Conservation (phyloP, 2,797 vertebrate genomes). For the Sciaenops ocellatus region DNA sequence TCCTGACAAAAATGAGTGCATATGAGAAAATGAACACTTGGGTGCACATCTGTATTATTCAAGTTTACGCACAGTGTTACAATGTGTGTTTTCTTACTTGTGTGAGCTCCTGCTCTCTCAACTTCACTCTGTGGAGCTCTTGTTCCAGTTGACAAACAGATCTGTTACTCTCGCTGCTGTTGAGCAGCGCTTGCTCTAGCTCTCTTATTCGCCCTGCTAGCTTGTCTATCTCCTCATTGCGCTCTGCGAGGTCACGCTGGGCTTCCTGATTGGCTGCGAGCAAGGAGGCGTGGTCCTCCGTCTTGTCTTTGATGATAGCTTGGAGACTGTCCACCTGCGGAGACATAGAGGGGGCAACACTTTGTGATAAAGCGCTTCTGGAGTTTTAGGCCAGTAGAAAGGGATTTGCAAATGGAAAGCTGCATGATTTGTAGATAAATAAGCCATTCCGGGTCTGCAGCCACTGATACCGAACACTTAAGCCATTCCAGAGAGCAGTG, state of each 20-base stretch:
- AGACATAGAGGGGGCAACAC: slow-evolving; percentile 5
- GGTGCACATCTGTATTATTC: neutral
- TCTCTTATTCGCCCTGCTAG: slow-evolving; percentile 86
- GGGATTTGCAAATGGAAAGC: slow-evolving; percentile 19
- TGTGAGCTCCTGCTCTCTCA: slow-evolving; percentile 85
- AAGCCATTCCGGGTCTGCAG: slow-evolving; percentile 70
- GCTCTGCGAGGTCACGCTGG: slow-evolving; percentile 85
- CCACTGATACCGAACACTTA: slow-evolving; percentile 37
- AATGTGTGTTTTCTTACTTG: slow-evolving; percentile 79
- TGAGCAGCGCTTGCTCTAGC: slow-evolving; percentile 87
- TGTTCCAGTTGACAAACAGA: slow-evolving; percentile 85
- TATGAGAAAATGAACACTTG: neutral
- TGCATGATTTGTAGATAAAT: slow-evolving; percentile 24
- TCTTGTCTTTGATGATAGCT: slow-evolving; percentile 90
- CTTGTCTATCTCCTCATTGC: slow-evolving; percentile 92
- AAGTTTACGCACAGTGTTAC: neutral
- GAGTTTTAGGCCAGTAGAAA: neutral
- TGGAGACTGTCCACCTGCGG: slow-evolving; percentile 92
- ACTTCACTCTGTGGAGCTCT: slow-evolving; percentile 88
- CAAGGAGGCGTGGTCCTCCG: slow-evolving; percentile 87
- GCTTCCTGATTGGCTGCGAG: slow-evolving; percentile 88
- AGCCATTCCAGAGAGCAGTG: slow-evolving; percentile 56
- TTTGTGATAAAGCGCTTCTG: neutral
- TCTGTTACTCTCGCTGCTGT: slow-evolving; percentile 74
- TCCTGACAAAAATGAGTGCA: slow-evolving; percentile 81